Evolutionary conservation across 2,113 vertebrate species (phyloP), one percentile per base, ranked within the genome.

Genomic region (Gnathonemus longibarbis): DNA sequence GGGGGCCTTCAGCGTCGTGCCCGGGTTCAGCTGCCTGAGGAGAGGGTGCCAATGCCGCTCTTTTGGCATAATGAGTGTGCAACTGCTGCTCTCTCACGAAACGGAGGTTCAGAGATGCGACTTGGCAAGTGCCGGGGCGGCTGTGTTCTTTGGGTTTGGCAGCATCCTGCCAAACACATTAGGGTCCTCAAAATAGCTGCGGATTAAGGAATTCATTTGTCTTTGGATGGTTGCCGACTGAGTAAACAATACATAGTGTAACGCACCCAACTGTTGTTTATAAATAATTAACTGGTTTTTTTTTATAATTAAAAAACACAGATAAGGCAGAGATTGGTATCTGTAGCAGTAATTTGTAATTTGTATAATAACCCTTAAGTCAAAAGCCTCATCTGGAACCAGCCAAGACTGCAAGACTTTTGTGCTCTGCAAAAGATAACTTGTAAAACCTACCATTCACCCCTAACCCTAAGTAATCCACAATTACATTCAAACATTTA

Each of bases 201-300:
- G 74, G 74, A 80, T 80, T 80, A 80, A 80, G 74, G 31, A 80
- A 80, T 80, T 80, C 74, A 80, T 80, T 80, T 80, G 74, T 80
- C 74, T 80, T 80, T 80, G 74, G 74, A 39, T 80, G 15, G 62
- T 19, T 80, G 74, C 74, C 74, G 74, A 80, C 74, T 42, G 17
- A 42, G 74, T 80, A 80, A 80, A 80, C 74, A 80, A 80, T 80
- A 42, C 74, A 80, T 80, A 42, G 74, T 80, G 74, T 80, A 80
- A 80, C 35, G 15, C 74, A 17, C 74, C 74, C 62, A 70, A 70
- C 62, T 70, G 62, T 70, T 70, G 62, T 70, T 70, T 70, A 70
- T 42, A 80, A 80, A 80, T 80, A 80, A 80, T 19, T 80, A 80
- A 39, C 42, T 42, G 31, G 70, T 0, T 80, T 42, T 42, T 19